Evolutionary conservation across 2,113 vertebrate genomes (phyloP).

Genomic region (Bubalus kerabau): DNA sequence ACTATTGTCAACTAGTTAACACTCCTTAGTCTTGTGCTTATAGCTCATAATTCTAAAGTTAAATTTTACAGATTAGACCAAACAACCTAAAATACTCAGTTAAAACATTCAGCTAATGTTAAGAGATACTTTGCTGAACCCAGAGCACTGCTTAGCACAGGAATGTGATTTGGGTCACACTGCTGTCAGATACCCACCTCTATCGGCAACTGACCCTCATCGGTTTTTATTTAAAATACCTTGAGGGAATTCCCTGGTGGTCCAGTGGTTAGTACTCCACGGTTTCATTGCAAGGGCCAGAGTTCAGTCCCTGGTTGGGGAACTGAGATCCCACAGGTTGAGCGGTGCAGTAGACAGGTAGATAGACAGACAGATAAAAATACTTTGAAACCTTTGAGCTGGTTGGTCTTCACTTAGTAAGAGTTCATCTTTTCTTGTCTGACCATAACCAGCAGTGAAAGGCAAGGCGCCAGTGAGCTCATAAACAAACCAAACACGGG

Average conservation of each 20-base stretch:
- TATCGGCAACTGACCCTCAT: accelerated
- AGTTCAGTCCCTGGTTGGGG: neutral
- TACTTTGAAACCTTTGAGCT: neutral
- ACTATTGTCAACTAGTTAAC: neutral
- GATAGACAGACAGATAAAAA: neutral
- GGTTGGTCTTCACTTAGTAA: neutral
- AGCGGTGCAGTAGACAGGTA: neutral
- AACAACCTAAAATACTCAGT: neutral
- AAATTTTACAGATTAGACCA: neutral
- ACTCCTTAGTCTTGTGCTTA: neutral
- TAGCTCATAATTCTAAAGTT: neutral
- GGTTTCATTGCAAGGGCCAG: neutral
- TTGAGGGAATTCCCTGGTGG: neutral
- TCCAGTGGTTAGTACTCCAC: neutral
- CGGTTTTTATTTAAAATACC: neutral
- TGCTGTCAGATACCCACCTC: neutral
- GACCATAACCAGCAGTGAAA: neutral
- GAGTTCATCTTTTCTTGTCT: neutral
- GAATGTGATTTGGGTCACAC: neutral
- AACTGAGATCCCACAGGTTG: neutral
- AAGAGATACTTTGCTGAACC: neutral
- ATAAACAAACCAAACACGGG: neutral
- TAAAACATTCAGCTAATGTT: neutral
- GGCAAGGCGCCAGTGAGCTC: neutral
- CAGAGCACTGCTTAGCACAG: neutral